Percentiles rank a stretch among this genome's conserved stretches.
These are phyloP conservation scores for Lamprotornis superbus DNA, from an alignment of 2,113 vertebrate genomes.

Conservation along the genomic window DNA sequence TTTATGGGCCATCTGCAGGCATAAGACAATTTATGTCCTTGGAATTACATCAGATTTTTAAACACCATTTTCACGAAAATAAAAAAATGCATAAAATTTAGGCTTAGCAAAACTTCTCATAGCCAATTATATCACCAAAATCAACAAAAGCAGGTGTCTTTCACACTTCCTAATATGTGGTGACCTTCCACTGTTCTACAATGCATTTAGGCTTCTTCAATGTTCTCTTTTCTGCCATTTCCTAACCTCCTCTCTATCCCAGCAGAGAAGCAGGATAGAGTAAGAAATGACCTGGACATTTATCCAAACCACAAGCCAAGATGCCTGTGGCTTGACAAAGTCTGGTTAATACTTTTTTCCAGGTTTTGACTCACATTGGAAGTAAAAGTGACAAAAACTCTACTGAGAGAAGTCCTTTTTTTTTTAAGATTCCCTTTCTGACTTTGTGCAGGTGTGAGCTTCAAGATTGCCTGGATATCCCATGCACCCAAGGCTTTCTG, in stretches of 20 bases:
- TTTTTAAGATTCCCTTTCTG: not conserved
- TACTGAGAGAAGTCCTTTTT: not conserved
- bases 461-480: not conserved
- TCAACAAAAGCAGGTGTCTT: not conserved
- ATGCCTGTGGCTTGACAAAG: conserved; percentile 15
- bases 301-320: conserved; percentile 10
- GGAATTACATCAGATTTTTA: conserved; percentile 8
- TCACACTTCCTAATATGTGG: not conserved
- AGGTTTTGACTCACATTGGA: not conserved
- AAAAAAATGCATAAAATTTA: not conserved
- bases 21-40: not conserved
- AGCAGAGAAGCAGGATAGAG: not conserved
- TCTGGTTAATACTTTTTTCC: not conserved
- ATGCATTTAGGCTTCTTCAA: not conserved
- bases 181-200: not conserved
- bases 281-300: not conserved
- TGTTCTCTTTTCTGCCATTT: not conserved
- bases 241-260: not conserved
- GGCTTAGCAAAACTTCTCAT: not conserved
- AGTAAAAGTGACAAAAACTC: conserved; percentile 25
- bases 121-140: not conserved
- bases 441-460: not conserved
- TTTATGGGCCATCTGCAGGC: not conserved
- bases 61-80: not conserved
- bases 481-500: not conserved